Evolutionary conservation across 2,888 invertebrate species (phyloP), one percentile per base, ranked within the genome.

Genomic region (Apoderus coryli): DNA sequence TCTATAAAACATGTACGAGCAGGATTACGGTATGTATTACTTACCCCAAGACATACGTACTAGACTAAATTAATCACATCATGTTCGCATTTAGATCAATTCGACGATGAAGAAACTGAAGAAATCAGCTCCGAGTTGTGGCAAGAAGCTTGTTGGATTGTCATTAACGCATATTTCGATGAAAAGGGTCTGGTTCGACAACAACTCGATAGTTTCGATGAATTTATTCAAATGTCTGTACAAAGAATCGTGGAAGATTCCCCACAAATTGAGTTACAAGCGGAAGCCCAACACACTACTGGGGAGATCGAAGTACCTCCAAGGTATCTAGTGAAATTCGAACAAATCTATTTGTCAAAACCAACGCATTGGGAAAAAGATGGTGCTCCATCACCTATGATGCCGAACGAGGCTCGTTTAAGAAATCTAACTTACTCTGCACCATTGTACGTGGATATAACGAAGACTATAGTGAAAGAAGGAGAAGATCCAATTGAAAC

Each of bases 331-430:
- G 57, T 99, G 4, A 98, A 96, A 61, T 98, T 99, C 60, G 96
- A 95, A 57, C 96, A 98, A 63, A 96, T 98, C 54, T 98, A 99
- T 56, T 60, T 99, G 25, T 96, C 96, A 0, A 98, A 98, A 59
- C 98, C 98, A 2, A 99, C 96, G 4, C 98, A 99, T 67, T 99
- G 98, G 98, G 98, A 99, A 59, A 98, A 98, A 62, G 98, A 98
- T 67, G 98, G 98, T 52, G 90, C 95, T 0, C 95, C 96, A 9
- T 86, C 89, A 34, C 93, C 95, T 35, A 95, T 99, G 95, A 98
- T 98, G 93, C 98, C 98, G 1, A 99, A 98, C 52, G 98, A 98
- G 61, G 98, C 98, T 3, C 73, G 98, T 38, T 68, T 99, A 31
- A 70, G 98, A 34, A 99, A 98, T 63, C 64, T 96, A 22, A 95